These are phyloP conservation scores for Perca fluviatilis DNA, from an alignment of 2,113 vertebrate species.

Conservation along the genomic window DNA sequence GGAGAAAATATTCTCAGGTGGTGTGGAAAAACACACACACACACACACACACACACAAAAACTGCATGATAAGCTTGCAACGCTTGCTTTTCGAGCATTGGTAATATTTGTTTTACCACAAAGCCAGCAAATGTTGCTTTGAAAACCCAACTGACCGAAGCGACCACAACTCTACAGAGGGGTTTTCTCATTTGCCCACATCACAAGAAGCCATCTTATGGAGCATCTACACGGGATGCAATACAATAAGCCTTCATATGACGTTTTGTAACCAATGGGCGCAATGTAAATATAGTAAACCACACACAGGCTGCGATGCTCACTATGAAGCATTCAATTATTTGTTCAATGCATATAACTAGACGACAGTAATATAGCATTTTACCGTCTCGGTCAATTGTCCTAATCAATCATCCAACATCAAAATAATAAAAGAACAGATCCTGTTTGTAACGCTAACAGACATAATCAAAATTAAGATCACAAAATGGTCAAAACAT, in stretches of 20 bases:
- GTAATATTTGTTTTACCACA: neutral
- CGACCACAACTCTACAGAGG: constrained; percentile 31
- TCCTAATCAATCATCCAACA: neutral
- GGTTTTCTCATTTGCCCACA: constrained; percentile 37
- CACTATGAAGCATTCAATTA: neutral
- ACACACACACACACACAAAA: neutral
- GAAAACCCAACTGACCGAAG: constrained; percentile 3
- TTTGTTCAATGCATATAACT: neutral
- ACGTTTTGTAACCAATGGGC: constrained; percentile 48
- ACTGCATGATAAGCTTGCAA: neutral
- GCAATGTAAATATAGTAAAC: constrained; percentile 31
- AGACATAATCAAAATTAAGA: neutral
- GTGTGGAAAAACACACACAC: constrained; percentile 11
- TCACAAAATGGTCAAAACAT: neutral
- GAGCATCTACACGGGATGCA: constrained; percentile 59
- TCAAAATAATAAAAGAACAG: neutral
- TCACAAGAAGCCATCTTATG: constrained; percentile 74
- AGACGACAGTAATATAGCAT: neutral
- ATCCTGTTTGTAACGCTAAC: neutral
- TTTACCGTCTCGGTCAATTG: neutral
- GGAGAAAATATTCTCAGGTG: constrained; percentile 1
- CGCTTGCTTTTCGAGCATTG: constrained; percentile 1
- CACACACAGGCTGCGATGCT: constrained; percentile 17
- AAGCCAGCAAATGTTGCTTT: neutral
- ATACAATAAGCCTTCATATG: constrained; percentile 49